Base-by-base conservation (phyloP, 2,888 invertebrate genomes). In the Marronus borbonicus region DNA sequence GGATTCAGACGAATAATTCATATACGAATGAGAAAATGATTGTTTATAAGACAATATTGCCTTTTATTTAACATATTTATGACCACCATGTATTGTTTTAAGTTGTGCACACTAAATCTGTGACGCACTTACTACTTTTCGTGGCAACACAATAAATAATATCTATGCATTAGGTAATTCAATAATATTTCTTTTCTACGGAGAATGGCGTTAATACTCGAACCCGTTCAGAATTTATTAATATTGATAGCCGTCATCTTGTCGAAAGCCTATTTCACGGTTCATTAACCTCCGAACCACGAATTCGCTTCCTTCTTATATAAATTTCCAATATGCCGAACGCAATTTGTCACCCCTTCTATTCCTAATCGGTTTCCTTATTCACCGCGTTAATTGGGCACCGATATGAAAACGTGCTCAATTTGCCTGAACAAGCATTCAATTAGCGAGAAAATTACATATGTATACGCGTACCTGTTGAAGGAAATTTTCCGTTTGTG, bases 311-410 rank as follows among this genome's bases (percentile, higher is more conserved):
- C 68, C 49, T 68, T 28, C 66, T 50, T 50, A 68, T 44, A 44
- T 68, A 68, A 68, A 68, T 68, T 68, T 49, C 68, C 68, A 68
- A 14, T 68, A 50, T 50, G 12, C 52, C 68, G 50, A 50, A 50
- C 50, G 68, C 31, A 52, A 68, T 68, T 68, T 68, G 68, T 68
- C 68, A 68, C 68, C 68, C 68, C 50, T 68, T 68, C 68, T 68
- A 50, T 10, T 68, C 8, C 50, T 68, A 68, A 68, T 68, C 49
- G 68, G 24, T 44, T 44, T 68, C 68, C 68, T 50, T 68, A 68
- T 68, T 68, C 68, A 68, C 3, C 28, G 28, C 14, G 24, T 68
- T 68, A 68, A 68, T 68, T 68, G 49, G 50, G 14, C n/a, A 55
- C 50, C 50, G 24, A 68, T 68, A 68, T 50, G 50, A n/a, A 68